phyloP scores from a whole-genome alignment of 2,113 vertebrate species.

The Colaptes auratus region DNA sequence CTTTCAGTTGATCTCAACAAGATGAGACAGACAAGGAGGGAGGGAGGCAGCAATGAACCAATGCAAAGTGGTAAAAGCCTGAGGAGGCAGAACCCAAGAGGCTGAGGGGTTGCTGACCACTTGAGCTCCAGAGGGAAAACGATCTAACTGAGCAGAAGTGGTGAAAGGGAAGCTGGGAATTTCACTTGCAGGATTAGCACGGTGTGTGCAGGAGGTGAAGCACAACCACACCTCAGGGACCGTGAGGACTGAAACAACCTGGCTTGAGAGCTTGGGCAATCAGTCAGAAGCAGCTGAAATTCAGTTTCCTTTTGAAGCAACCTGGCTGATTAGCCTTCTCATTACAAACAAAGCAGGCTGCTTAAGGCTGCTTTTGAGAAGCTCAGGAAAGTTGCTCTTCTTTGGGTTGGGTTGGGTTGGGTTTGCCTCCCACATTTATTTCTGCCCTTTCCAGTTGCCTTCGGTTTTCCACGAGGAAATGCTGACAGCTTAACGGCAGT shows the following conservation, averaged over 20 bases:
- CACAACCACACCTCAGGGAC: background rate
- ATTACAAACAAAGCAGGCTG: background rate
- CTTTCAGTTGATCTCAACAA: background rate
- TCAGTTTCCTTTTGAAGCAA: background rate
- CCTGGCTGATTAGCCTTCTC: background rate
- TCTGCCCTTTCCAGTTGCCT: background rate
- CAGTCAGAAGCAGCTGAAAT: background rate
- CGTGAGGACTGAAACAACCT: background rate
- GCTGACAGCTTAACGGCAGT: background rate
- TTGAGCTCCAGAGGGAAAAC: background rate
- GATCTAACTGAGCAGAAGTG: background rate
- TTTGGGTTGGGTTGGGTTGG: background rate
- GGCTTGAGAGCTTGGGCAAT: background rate
- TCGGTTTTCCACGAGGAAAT: background rate
- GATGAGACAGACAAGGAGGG: background rate
- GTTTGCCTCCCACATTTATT: background rate
- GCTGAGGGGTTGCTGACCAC: background rate
- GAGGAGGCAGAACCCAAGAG: background rate
- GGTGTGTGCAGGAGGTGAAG: background rate
- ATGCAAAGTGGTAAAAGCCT: background rate
- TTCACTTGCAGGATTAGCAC: background rate
- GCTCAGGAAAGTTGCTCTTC: background rate
- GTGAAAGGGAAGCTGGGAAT: background rate
- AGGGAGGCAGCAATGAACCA: background rate
- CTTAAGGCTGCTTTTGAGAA: background rate